Conservation (phyloP, 2,888 invertebrate genomes). For the Aspidiotus destructor region DNA sequence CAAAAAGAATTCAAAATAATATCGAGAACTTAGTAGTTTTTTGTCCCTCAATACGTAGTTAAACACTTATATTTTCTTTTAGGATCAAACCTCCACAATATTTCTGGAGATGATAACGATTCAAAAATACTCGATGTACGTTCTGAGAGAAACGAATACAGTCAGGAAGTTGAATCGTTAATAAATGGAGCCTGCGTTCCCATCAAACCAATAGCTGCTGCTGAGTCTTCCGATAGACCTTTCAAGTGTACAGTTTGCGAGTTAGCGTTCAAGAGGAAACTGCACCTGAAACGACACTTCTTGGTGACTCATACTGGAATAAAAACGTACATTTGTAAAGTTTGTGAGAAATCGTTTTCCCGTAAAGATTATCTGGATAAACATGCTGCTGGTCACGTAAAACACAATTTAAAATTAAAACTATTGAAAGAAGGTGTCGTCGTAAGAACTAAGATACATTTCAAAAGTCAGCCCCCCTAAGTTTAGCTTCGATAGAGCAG, state of each 20-base stretch:
- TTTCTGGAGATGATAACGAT: too few relatives aligned
- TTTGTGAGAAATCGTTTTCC: slow-evolving; percentile 19
- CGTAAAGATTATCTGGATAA: slow-evolving; percentile 30
- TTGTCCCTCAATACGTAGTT: too few relatives aligned
- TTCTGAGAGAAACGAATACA: too few relatives aligned
- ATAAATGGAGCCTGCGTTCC: too few relatives aligned
- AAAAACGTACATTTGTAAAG: slow-evolving; percentile 20
- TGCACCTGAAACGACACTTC: slow-evolving; percentile 26
- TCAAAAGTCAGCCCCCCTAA: background rate
- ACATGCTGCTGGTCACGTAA: slow-evolving; percentile 16
- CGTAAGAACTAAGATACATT: slow-evolving; percentile 19
- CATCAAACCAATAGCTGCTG: too few relatives aligned
- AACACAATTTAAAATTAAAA: slow-evolving; percentile 19
- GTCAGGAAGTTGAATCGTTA: too few relatives aligned
- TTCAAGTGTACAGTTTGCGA: slow-evolving; percentile 15
- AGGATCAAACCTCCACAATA: too few relatives aligned
- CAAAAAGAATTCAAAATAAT: too few relatives aligned
- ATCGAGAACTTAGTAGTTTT: too few relatives aligned
- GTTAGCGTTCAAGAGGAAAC: slow-evolving; percentile 20
- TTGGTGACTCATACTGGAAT: slow-evolving; percentile 11
- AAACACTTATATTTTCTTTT: too few relatives aligned
- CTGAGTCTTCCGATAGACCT: slow-evolving; percentile 14
- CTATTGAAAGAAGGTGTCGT: slow-evolving; percentile 26
- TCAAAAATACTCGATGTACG: too few relatives aligned
- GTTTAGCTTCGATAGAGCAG: too few relatives aligned